A percentile compares a stretch with the other conserved stretches of the same genome.
These are phyloP conservation scores for Oostethus manadensis DNA, from an alignment of 2,113 vertebrate species.

Conservation along the genomic window DNA sequence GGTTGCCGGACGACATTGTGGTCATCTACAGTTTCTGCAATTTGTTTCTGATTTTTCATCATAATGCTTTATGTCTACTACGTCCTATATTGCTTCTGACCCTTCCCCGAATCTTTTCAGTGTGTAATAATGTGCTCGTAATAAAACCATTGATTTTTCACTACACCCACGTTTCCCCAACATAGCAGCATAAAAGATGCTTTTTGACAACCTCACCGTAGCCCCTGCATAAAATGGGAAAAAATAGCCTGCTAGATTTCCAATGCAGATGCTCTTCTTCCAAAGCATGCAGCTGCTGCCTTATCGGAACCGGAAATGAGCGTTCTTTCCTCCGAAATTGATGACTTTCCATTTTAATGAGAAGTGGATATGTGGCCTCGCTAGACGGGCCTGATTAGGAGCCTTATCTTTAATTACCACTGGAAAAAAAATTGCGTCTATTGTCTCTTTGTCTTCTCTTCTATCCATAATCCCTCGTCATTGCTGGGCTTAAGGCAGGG, in stretches of 20 bases:
- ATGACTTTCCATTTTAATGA: constrained; percentile 42
- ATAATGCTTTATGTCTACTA: too few relatives aligned
- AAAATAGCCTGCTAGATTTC: constrained; percentile 34
- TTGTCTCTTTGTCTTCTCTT: constrained; percentile 29
- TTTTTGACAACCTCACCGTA: constrained; percentile 23
- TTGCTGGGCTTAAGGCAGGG: constrained; percentile 22
- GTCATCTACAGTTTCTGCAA: too few relatives aligned
- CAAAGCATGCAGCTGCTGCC: constrained; percentile 13
- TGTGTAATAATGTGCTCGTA: too few relatives aligned
- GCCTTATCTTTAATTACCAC: constrained; percentile 56
- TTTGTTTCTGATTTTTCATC: too few relatives aligned
- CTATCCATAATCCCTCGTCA: constrained; percentile 7
- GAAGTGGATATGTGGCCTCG: constrained; percentile 19
- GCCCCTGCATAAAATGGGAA: constrained; percentile 10
- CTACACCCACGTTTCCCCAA: not conserved
- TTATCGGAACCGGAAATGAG: constrained; percentile 24
- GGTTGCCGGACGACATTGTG: too few relatives aligned
- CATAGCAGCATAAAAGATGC: constrained; percentile 3
- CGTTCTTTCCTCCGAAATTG: constrained; percentile 32
- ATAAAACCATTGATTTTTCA: too few relatives aligned
- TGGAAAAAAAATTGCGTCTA: constrained; percentile 31
- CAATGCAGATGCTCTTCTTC: not conserved
- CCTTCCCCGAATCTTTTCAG: too few relatives aligned
- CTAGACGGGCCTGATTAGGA: constrained; percentile 34
- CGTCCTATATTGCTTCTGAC: too few relatives aligned